Base-by-base conservation (phyloP, 2,888 invertebrate genomes). In the Spodoptera exigua region DNA sequence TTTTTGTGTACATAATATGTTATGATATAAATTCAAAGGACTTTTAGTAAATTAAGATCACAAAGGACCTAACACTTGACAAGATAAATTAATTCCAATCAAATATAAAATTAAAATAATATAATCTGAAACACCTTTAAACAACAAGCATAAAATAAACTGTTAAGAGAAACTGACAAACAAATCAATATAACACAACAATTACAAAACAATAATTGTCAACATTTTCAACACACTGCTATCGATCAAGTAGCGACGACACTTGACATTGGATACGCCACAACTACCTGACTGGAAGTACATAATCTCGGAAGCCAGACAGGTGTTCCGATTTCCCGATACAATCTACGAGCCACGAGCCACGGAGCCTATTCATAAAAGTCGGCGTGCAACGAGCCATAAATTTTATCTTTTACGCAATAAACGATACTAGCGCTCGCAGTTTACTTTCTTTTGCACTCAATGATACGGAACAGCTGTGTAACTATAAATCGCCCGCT, bases 241-340 rank as follows among this genome's bases (percentile, higher is more conserved):
- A 40, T 47, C 48, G 35, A 48, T 45, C 45, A 35, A 32, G 49
- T 39, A 9, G 40, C 34, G 39, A 12, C 35, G 13, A 18, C 44
- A 49, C 44, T 56, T 45, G 27, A 45, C 35, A 45, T 48, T 17
- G 44, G 35, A 48, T 39, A 37, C 39, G 45, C 18, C 57, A 37
- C 7, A 47, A 14, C 18, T 58, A 52, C 66, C 52, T 52, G 39
- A 55, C 13, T 48, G 16, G 40, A 59, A 39, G 51, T 49, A 68
- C 48, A 34, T 53, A 46, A 67, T 68, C 62, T 57, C 62, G 16
- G 69, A 69, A 68, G 39, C 49, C 69, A 27, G 39, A 53, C 40
- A 62, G 57, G 53, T 62, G 57, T 49, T 41, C 16, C 41, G 37
- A 49, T 57, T 53, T 49, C 39, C 21, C 41, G 37, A 57, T 49